Conservation (phyloP, 2,797 vertebrate species). For the Gallinago solitaria region DNA sequence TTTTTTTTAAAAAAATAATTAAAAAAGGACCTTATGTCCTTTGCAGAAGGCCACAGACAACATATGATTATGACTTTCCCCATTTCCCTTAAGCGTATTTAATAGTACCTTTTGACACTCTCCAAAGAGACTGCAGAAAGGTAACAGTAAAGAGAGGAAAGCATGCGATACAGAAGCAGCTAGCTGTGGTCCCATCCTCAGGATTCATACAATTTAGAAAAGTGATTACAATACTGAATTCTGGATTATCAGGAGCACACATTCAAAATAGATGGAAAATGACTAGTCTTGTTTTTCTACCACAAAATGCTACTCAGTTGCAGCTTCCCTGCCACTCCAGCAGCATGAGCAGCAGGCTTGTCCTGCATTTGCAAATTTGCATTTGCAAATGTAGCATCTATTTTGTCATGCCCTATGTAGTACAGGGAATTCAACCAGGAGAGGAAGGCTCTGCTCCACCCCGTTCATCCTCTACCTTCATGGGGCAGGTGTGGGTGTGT, state of each 20-base stretch:
- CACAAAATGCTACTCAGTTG: not conserved
- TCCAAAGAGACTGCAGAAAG: not conserved
- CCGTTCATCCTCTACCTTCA: not conserved
- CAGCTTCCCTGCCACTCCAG: not conserved
- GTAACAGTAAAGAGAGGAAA: not conserved
- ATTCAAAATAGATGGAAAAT: not conserved
- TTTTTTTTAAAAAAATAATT: not conserved
- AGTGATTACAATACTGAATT: not conserved
- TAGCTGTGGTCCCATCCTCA: not conserved
- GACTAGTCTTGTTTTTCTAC: not conserved
- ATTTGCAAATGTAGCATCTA: not conserved
- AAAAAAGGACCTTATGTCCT: not conserved
- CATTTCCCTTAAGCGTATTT: not conserved
- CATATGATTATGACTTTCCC: rapidly evolving
- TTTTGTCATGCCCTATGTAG: not conserved
- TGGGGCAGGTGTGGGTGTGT: too few species aligned
- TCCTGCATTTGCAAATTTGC: not conserved
- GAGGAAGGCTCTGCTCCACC: not conserved
- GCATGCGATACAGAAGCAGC: not conserved
- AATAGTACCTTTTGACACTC: not conserved
- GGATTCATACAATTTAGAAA: not conserved
- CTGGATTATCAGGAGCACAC: not conserved
- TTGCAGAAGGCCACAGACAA: not conserved
- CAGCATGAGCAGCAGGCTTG: not conserved
- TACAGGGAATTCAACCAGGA: not conserved